Evolutionary conservation across 2,888 invertebrate genomes (phyloP), one percentile per base, ranked within the genome.

Genomic region (Andrena hattorfiana): DNA sequence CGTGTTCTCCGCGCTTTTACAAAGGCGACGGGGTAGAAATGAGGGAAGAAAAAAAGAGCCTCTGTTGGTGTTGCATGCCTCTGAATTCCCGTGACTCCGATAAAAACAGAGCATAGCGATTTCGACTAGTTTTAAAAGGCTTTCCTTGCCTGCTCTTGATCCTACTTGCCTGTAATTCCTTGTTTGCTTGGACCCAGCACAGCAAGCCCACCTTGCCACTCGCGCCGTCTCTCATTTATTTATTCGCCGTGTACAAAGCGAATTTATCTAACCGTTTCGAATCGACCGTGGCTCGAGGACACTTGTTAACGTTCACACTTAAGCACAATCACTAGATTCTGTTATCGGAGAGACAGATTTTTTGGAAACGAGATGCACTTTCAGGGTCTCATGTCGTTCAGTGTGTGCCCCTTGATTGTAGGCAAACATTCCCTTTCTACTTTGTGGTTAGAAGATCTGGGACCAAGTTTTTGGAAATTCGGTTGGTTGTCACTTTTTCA

Each of bases 111-210:
- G 49, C 32, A 10, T 48, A 32, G 16, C 26, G 59, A 59, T 60
- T 35, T 60, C 67, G 74, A 60, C n/a, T 16, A 60, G 32, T n/a
- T 67, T 67, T 32, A 7, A 60, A 74, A 49, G 49, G 23, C 7
- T 20, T n/a, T 51, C 60, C n/a, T 20, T 7, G 59, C 13, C 28
- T n/a, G n/a, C 13, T 28, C 30, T 13, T 13, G 23, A 30, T 56
- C 16, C 67, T n/a, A 16, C 48, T 16, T 48, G 16, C 16, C 32
- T 32, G 20, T 62, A 60, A 74, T 74, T 67, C 60, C 26, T 74
- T 67, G 60, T 67, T 67, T 67, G 48, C 32, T 20, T 20, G 60
- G 48, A 60, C 42, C 20, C n/a, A 60, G 59, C n/a, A 5, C 3
- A 26, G 69, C 42, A 32, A 56, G 20, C 56, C 23, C 20, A 23